These are phyloP conservation scores for Orestias chungarensis DNA, from an alignment of 2,797 vertebrate genomes.

Conservation along the genomic window DNA sequence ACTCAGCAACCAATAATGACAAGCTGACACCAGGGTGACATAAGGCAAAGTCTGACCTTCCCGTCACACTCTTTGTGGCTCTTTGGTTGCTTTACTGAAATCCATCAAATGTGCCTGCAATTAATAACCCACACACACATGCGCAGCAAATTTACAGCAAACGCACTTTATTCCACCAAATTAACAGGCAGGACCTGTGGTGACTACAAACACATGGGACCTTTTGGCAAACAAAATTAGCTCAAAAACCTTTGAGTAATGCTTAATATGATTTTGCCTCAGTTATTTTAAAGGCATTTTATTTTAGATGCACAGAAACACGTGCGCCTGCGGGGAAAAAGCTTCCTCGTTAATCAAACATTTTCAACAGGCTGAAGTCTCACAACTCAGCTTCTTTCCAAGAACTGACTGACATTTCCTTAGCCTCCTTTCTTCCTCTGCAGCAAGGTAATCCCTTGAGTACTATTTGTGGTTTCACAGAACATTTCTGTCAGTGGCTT, in stretches of 20 bases:
- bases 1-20: conserved; percentile 30
- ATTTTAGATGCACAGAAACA: conserved; percentile 14
- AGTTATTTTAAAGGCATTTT: conserved; percentile 40
- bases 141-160: conserved; percentile 36
- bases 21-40: conserved; percentile 16
- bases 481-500: background rate
- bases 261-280: conserved; percentile 43
- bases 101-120: conserved; percentile 48
- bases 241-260: conserved; percentile 43
- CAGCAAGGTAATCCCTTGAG: background rate
- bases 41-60: conserved; percentile 14
- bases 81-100: conserved; percentile 44
- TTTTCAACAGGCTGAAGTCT: conserved; percentile 3
- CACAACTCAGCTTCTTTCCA: background rate
- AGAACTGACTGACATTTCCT: background rate
- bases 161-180: conserved; percentile 52
- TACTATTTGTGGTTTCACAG: background rate
- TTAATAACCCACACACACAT: conserved; percentile 26
- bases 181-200: conserved; percentile 40
- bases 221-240: conserved; percentile 52
- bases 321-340: background rate
- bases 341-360: conserved; percentile 8
- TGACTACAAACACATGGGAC: conserved; percentile 34
- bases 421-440: background rate
- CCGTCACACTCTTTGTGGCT: conserved; percentile 20